phyloP scores from a whole-genome alignment of 2,797 vertebrate genomes.

The Brachyrhaphis roseni region DNA sequence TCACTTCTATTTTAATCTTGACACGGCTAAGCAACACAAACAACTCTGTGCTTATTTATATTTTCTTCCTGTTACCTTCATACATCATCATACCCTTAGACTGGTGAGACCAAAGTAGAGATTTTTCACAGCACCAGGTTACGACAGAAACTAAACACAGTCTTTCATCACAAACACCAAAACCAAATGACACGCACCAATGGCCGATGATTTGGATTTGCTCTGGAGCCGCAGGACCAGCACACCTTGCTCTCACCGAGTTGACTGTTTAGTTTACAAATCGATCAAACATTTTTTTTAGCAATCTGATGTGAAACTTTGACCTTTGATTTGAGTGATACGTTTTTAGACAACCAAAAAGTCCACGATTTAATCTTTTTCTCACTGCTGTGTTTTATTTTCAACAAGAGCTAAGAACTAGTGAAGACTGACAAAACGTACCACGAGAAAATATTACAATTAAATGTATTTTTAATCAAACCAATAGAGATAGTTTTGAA shows the following conservation, averaged over 20 bases:
- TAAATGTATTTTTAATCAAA: not conserved
- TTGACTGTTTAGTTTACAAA: not conserved
- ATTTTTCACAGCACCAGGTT: not conserved
- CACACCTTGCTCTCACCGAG: not conserved
- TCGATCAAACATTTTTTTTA: not conserved
- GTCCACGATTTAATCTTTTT: not conserved
- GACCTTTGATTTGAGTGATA: not conserved
- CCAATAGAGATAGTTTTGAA: not conserved
- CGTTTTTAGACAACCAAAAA: not conserved
- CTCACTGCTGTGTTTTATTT: not conserved
- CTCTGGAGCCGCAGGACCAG: not conserved
- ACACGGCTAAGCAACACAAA: not conserved
- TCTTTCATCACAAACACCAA: not conserved
- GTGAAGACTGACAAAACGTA: not conserved
- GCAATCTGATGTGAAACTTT: not conserved
- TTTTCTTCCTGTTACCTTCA: not conserved
- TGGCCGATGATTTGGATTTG: not conserved
- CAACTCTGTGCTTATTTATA: not conserved
- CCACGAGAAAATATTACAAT: not conserved
- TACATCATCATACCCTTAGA: not conserved
- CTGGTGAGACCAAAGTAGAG: not conserved
- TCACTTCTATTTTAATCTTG: not conserved
- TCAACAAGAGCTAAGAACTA: not conserved
- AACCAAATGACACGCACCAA: not conserved
- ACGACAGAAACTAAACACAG: not conserved